Evolutionary conservation across 2,888 invertebrate genomes (phyloP), one percentile per base, ranked within the genome.

Genomic region (Volucella inflata): DNA sequence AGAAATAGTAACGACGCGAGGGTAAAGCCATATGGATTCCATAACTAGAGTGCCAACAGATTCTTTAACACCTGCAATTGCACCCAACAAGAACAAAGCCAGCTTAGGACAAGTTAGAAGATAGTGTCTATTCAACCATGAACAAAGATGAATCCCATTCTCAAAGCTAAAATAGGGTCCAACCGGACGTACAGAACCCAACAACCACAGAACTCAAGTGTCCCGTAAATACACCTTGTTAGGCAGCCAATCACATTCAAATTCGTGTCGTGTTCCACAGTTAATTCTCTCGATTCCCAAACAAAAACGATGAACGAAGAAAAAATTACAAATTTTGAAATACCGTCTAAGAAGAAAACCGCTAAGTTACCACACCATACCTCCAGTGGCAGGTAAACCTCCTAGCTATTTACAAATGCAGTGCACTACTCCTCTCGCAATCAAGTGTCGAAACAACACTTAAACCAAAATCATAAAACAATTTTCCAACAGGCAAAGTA

Each of bases 381-480:
- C 38, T 12, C 16, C 67, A 57, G 16, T 14, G 30, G 4, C 48
- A 14, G 38, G n/a, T 6, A 2, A 2, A 42, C 12, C 4, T 17
- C 14, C 30, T 38, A 30, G 2, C 65, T 65, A 17, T 30, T 57
- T 59, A 46, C 60, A 30, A 67, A 70, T 53, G 48, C 62, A 38
- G 17, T 16, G 55, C 55, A 57, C 71, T 50, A 78, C 71, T 78
- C 64, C 78, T 71, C 64, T 70, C 42, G 70, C 64, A 71, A 71
- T 78, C 48, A 70, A 71, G 64, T 70, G 46, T 78, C 53, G 70
- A 78, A 64, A 78, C 42, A 70, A 57, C 30, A 53, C 50, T 62
- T 78, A 55, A 48, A 78, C 62, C 53, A 42, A 71, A 64, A 64
- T 78, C 70, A 64, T 70, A 78, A 70, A 78, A 62, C 62, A 38